phyloP scores from a whole-genome alignment of 2,888 invertebrate genomes.

The Ferdinandea cuprea region DNA sequence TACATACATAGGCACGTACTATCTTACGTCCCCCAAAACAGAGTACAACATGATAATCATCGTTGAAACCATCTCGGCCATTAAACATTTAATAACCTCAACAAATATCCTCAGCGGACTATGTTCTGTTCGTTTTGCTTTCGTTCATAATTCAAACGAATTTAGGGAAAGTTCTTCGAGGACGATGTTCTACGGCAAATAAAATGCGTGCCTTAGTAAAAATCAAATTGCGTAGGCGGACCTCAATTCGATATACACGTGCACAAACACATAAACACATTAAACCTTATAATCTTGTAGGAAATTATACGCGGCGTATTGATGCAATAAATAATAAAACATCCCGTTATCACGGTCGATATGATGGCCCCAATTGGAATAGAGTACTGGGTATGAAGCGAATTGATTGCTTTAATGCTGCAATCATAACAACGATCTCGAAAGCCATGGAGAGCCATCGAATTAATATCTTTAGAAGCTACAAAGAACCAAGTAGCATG shows the following conservation, averaged over 20 bases:
- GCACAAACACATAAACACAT: background rate
- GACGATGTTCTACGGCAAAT: background rate
- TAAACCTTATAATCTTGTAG: slow-evolving; percentile 24
- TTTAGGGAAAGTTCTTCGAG: slow-evolving; percentile 28
- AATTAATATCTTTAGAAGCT: slow-evolving; percentile 44
- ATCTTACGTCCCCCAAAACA: background rate
- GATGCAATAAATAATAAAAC: slow-evolving; percentile 65
- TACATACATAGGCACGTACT: background rate
- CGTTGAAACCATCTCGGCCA: slow-evolving; percentile 43
- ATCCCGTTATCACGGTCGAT: slow-evolving; percentile 56
- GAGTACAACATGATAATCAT: slow-evolving; percentile 25
- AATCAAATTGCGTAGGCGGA: slow-evolving; percentile 44
- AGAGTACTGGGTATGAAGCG: background rate
- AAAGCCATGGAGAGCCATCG: slow-evolving; percentile 43
- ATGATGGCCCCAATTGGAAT: slow-evolving; percentile 19
- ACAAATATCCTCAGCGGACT: slow-evolving; percentile 21
- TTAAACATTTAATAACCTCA: slow-evolving; percentile 66
- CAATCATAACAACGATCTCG: slow-evolving; percentile 45
- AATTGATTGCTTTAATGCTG: slow-evolving; percentile 55
- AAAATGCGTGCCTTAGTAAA: slow-evolving; percentile 37
- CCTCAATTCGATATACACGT: background rate
- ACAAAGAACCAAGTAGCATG: slow-evolving; percentile 17
- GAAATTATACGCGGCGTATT: slow-evolving; percentile 39
- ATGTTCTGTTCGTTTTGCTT: background rate
- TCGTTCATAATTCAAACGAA: slow-evolving; percentile 10